Evolutionary conservation across 2,797 vertebrate species (phyloP).

Genomic region (Epinephelus malabaricus): DNA sequence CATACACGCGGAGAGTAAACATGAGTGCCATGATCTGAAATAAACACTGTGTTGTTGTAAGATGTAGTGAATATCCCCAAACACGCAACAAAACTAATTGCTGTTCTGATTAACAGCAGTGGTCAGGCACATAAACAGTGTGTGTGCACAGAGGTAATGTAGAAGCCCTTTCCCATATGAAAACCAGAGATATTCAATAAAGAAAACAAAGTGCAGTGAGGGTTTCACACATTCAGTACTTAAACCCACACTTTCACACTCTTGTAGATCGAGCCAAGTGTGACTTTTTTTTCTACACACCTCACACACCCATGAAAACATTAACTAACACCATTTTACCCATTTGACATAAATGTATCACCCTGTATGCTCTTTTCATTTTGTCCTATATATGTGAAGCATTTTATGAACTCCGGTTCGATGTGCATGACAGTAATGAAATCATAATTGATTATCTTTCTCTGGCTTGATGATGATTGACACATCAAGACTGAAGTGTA

Average conservation of each 20-base stretch:
- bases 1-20: too few species aligned
- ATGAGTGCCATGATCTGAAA: background rate
- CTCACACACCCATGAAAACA: background rate
- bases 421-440: background rate
- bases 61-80: background rate
- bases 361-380: background rate
- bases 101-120: background rate
- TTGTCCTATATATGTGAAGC: background rate
- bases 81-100: background rate
- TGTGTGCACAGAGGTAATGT: too few species aligned
- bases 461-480: background rate
- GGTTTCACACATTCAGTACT: background rate
- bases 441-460: background rate
- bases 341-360: background rate
- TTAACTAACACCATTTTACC: background rate
- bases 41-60: too few species aligned
- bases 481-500: background rate
- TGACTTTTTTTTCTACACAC: conserved; percentile 1
- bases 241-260: background rate
- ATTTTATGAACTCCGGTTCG: background rate
- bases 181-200: background rate
- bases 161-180: background rate
- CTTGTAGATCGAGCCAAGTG: background rate
- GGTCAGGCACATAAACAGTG: background rate
- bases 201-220: background rate